These are phyloP conservation scores for Chaitophorus viminalis DNA, from an alignment of 2,888 invertebrate genomes.

Conservation along the genomic window DNA sequence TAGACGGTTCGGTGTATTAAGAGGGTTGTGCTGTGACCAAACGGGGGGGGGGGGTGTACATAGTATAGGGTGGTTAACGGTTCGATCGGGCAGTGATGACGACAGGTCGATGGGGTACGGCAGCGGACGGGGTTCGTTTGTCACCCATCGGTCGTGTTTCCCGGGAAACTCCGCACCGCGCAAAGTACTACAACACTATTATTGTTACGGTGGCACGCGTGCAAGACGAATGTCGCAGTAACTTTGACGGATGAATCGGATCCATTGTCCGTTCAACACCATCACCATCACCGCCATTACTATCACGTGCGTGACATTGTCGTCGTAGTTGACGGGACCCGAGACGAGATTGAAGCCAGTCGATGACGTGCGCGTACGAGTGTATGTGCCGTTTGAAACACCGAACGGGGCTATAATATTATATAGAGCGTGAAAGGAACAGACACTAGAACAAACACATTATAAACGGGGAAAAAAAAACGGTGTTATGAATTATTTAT, in stretches of 20 bases:
- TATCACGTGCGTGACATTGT: too few species aligned
- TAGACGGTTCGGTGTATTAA: neutral
- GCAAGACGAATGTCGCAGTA: neutral
- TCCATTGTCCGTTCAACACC: neutral
- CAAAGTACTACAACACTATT: neutral
- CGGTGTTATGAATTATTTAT: slow-evolving; percentile 47
- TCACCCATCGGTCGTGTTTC: neutral
- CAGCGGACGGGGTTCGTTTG: neutral
- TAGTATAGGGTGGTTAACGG: too few species aligned
- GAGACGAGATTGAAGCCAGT: neutral
- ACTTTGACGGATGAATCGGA: slow-evolving; percentile 12
- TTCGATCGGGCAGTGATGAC: too few species aligned
- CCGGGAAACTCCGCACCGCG: neutral
- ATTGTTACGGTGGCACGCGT: neutral
- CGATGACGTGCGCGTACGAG: neutral
- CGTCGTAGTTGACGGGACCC: neutral
- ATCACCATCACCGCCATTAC: too few species aligned
- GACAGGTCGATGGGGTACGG: too few species aligned
- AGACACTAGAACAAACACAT: neutral
- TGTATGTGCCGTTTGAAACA: neutral
- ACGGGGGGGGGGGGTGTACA: neutral
- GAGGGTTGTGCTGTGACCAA: neutral
- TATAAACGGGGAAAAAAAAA: too few species aligned
- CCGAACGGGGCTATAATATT: neutral
- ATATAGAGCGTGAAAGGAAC: neutral